Evolutionary conservation across 64 coral and sea anemone genomes (phyloP), one percentile per base, ranked within the genome.

Genomic region (Pachyseris speciosa): DNA sequence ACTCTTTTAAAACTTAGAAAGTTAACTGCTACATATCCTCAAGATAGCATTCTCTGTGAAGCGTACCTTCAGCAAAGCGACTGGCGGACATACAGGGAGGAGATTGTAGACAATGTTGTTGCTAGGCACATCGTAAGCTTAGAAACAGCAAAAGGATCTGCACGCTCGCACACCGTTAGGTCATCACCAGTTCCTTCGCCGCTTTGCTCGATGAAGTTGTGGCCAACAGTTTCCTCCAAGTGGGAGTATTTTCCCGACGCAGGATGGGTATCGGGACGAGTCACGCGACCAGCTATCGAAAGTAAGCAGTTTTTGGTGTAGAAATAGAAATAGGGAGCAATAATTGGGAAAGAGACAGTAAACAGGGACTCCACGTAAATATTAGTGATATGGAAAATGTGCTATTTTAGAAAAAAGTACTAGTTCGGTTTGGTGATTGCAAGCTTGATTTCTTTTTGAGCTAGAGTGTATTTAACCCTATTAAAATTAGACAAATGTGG

Each of bases 41-140:
- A 43, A 28, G 95, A 96, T 25, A 64, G 72, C 7, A 90, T 66
- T 13, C 79, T 96, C 8, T 96, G 95, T 40, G 60, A 74, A 2
- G 63, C 86, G 13, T 96, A 96, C 60, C 64, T 96, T 2, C 92
- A 93, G 37, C 95, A 85, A 25, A 96, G 95, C 41, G 91, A 96
- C 51, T 96, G 95, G 95, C 80, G 79, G 24, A 74, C 78, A 0
- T 96, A 96, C 49, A 89, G 95, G n/a, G 95, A 96, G 43, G 91
- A 93, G n/a, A 72, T 96, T 68, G 95, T 96, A 3, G 95, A 96
- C 25, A 89, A 93, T 53, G 50, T 96, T 32, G 74, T 96, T 32
- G 70, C 87, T 51, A 90, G 87, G 47, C 53, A 90, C 41, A 66
- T 92, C 6, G 83, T 67, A 17, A 41, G 75, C n/a, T 30, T 79